Evolutionary conservation across 1,140 invertebrate genomes (phyloP).

Genomic region (Drosophila nebulosa): DNA sequence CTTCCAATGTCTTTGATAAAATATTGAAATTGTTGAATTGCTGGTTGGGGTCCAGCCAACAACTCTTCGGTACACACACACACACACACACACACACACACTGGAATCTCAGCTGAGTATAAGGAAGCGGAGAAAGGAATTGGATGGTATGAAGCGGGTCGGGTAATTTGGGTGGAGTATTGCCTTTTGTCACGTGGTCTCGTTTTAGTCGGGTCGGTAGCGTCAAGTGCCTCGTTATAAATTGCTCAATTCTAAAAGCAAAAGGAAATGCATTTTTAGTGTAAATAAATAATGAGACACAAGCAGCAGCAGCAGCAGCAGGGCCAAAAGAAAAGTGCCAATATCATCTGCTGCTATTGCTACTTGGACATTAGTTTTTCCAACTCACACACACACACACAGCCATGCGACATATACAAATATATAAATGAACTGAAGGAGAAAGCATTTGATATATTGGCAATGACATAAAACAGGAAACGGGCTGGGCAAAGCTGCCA

Average conservation of each 20-base stretch:
- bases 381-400: background rate
- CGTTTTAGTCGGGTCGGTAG: conserved; percentile 25
- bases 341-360: background rate
- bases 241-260: conserved; percentile 70
- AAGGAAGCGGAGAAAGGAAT: too few species aligned
- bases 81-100: conserved; percentile 22
- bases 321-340: conserved; percentile 21
- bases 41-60: conserved; percentile 48
- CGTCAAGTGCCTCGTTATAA: conserved; percentile 76
- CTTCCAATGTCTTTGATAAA: conserved; percentile 77
- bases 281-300: conserved; percentile 73
- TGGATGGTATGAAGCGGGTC: too few species aligned
- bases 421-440: background rate
- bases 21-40: conserved; percentile 72
- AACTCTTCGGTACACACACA: background rate
- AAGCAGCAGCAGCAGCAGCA: background rate
- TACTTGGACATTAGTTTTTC: background rate
- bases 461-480: conserved; percentile 39
- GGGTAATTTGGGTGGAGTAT: background rate
- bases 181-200: conserved; percentile 49
- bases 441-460: conserved; percentile 38
- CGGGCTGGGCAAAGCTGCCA: conserved; percentile 43
- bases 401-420: background rate
- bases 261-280: conserved; percentile 70
- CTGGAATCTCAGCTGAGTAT: conserved; percentile 8